phyloP scores from a whole-genome alignment of 2,888 invertebrate species.

The Platypus cylindrus region DNA sequence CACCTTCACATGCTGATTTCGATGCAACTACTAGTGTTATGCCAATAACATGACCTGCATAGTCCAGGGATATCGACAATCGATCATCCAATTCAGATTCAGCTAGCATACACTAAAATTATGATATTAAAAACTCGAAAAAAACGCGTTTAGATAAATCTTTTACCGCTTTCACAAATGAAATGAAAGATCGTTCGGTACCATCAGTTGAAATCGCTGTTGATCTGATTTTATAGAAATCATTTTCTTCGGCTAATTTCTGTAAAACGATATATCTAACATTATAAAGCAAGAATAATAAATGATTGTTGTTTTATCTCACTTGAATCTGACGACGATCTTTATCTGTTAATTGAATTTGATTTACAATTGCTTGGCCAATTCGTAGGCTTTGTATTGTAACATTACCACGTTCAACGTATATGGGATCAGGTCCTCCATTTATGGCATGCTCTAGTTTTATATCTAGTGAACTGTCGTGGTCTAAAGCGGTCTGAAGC shows the following conservation, averaged over 20 bases:
- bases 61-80: conserved; percentile 68
- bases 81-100: conserved; percentile 66
- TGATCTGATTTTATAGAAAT: conserved; percentile 62
- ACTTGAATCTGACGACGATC: conserved; percentile 48
- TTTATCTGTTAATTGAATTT: conserved; percentile 42
- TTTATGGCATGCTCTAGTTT: conserved; percentile 53
- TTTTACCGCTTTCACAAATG: conserved; percentile 66
- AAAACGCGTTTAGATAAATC: background rate
- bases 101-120: conserved; percentile 53
- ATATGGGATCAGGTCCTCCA: conserved; percentile 39
- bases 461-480: conserved; percentile 61
- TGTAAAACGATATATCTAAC: conserved; percentile 28
- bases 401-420: conserved; percentile 54
- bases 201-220: conserved; percentile 55
- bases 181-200: conserved; percentile 53
- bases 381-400: conserved; percentile 56
- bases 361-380: conserved; percentile 49
- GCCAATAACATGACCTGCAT: conserved; percentile 65
- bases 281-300: background rate
- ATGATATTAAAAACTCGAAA: conserved; percentile 2
- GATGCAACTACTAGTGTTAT: conserved; percentile 45
- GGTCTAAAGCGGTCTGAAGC: conserved; percentile 49
- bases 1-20: conserved; percentile 36
- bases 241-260: conserved; percentile 52
- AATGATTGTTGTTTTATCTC: conserved; percentile 12